Base-by-base conservation (phyloP, 2,797 vertebrate genomes). In the Parauchenoglanis punctatus region DNA sequence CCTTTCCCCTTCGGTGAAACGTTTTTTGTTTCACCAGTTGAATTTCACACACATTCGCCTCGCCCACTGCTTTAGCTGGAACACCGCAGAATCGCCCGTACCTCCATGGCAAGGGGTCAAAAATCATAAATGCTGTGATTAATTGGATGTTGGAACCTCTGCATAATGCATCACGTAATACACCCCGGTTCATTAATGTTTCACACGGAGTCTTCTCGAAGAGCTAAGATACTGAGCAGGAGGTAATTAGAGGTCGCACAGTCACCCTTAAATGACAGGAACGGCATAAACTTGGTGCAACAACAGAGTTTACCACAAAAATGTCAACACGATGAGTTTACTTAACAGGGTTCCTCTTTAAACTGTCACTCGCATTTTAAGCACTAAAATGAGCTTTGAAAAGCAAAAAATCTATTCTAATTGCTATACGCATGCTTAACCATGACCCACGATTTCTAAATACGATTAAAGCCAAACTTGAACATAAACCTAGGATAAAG, bases 351-450 rank as follows among this genome's bases (percentile, higher is more conserved):
- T 85, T 87, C 63, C 65, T 46, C 86, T 59, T 59, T 54, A 84
- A 84, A 88, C 84, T 68, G 86, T 46, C 81, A 87, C 68, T 76
- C 87, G 61, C 73, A 80, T 89, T 76, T 86, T 70, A 80, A 81
- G 70, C 70, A 46, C 56, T 76, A 86, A 78, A 81, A 75, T 44
- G 18, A 72, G 35, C 35, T 72, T 67, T 10, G n/a, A 10, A 63
- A 63, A 63, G 23, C 58, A 59, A 59, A 20, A 25, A 10, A 63
- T 2, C 61, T 63, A 28, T 31, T 68, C 20, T 3, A 13, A 46
- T 46, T 10, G 7, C 52, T 52, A 17, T 52, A 46, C 46, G 3
- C 46, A 52, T 76, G 5, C 5, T 12, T 28, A 54, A 77, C 12
- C n/a, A 17, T 54, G 2, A 52, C 10, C 23, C 18, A 49, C 17